These are phyloP conservation scores for Hipposideros larvatus DNA, from an alignment of 2,797 vertebrate species.

Conservation along the genomic window DNA sequence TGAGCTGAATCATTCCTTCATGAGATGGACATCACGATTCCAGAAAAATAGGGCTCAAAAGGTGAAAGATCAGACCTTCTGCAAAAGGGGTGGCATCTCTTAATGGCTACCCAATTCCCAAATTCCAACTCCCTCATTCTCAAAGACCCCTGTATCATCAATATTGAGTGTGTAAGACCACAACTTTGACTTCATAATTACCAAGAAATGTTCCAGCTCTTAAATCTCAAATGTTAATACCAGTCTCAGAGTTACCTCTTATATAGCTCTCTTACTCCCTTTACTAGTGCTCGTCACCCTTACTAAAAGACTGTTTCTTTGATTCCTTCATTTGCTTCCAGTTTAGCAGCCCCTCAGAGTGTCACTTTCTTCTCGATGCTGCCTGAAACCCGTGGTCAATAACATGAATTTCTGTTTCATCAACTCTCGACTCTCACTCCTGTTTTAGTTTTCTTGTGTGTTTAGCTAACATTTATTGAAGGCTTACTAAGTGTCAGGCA, in stretches of 20 bases:
- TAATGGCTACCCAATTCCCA: neutral
- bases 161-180: neutral
- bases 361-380: neutral
- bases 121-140: neutral
- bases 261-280: neutral
- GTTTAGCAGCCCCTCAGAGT: neutral
- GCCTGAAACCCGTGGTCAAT: neutral
- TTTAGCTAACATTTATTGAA: slow-evolving; percentile 21
- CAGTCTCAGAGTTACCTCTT: neutral
- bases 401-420: neutral
- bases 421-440: neutral
- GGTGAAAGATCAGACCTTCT: neutral
- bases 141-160: neutral
- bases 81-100: neutral
- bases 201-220: neutral
- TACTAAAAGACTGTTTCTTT: neutral
- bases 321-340: neutral
- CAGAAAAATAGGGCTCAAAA: slow-evolving; percentile 44
- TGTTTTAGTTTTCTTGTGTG: neutral
- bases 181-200: neutral
- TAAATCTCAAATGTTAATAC: slow-evolving; percentile 23
- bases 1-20: neutral
- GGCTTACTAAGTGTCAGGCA: neutral
- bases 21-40: neutral
- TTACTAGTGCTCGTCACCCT: neutral